Conservation (phyloP, 53 echinoderm and acorn worm species). For the Actinopyga echinites region DNA sequence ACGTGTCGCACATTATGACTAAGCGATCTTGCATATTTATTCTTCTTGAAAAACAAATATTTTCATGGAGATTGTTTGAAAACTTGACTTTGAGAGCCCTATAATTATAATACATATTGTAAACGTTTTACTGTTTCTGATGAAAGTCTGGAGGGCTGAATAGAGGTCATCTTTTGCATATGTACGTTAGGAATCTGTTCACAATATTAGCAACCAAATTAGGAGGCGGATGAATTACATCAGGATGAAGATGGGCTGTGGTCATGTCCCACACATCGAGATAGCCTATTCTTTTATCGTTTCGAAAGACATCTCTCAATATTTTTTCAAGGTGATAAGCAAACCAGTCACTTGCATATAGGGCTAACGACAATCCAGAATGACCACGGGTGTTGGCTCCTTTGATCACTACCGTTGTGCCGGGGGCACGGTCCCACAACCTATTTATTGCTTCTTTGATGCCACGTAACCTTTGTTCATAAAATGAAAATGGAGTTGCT, state of each 20-base stretch:
- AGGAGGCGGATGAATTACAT: conserved; percentile 57
- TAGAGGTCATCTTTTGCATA: conserved; percentile 46
- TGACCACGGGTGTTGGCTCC: conserved; percentile 72
- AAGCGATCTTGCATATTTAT: too few relatives aligned
- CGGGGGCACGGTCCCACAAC: conserved; percentile 52
- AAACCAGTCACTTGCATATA: conserved; percentile 60
- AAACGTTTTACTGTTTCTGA: too few relatives aligned
- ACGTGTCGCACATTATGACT: too few relatives aligned
- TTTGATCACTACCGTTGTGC: conserved; percentile 66
- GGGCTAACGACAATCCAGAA: background rate
- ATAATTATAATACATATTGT: too few relatives aligned
- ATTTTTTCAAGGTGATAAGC: conserved; percentile 58
- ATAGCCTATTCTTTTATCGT: conserved; percentile 47
- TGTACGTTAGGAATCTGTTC: conserved; percentile 56
- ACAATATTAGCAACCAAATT: conserved; percentile 51
- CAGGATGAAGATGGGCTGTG: conserved; percentile 16
- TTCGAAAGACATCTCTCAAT: conserved; percentile 55
- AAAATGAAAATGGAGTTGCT: conserved; percentile 39
- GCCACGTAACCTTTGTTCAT: conserved; percentile 43
- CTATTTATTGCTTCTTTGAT: conserved; percentile 59
- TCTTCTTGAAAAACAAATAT: too few relatives aligned
- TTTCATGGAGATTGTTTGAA: too few relatives aligned
- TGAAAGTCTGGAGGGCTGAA: too few relatives aligned
- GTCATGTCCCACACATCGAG: conserved; percentile 83
- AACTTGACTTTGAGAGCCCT: too few relatives aligned